These are phyloP conservation scores for Lamellibrachia satsuma DNA, from an alignment of 2,888 invertebrate species.

Conservation along the genomic window DNA sequence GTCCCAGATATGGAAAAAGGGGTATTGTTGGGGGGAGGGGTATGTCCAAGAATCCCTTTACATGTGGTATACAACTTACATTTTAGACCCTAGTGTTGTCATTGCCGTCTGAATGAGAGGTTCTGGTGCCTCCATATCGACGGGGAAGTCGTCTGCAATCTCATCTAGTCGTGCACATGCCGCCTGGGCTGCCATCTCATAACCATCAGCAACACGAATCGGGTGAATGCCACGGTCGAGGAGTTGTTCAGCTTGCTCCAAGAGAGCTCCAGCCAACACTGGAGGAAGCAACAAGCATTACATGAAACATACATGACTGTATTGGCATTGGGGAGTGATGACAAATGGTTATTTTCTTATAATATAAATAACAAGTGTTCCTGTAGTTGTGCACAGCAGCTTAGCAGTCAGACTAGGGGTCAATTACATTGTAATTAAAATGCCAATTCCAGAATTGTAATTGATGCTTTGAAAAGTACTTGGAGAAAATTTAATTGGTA, in stretches of 20 bases:
- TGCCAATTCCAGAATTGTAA: background rate
- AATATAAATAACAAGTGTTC: too few species aligned
- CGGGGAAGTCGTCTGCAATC: constrained; percentile 89
- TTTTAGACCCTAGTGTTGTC: constrained; percentile 98
- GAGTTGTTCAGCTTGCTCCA: constrained; percentile 92
- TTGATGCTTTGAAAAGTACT: too few species aligned
- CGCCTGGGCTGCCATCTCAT: constrained; percentile 91
- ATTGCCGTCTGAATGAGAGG: constrained; percentile 93
- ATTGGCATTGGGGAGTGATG: background rate
- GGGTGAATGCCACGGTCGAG: constrained; percentile 98
- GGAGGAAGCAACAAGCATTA: constrained; percentile 43
- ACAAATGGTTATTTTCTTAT: background rate
- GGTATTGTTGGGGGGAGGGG: too few species aligned
- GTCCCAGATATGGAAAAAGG: too few species aligned
- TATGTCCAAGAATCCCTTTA: too few species aligned
- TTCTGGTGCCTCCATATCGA: constrained; percentile 82
- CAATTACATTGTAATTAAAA: background rate
- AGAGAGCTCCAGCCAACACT: constrained; percentile 84
- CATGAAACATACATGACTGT: background rate
- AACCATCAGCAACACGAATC: constrained; percentile 97
- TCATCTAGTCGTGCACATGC: constrained; percentile 86
- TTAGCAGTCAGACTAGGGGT: background rate
- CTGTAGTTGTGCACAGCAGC: too few species aligned
- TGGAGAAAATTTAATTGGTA: too few species aligned
- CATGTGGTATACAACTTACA: constrained; percentile 69